Evolutionary conservation across 2,113 vertebrate genomes (phyloP).

Genomic region (Vulpes ferrilata): DNA sequence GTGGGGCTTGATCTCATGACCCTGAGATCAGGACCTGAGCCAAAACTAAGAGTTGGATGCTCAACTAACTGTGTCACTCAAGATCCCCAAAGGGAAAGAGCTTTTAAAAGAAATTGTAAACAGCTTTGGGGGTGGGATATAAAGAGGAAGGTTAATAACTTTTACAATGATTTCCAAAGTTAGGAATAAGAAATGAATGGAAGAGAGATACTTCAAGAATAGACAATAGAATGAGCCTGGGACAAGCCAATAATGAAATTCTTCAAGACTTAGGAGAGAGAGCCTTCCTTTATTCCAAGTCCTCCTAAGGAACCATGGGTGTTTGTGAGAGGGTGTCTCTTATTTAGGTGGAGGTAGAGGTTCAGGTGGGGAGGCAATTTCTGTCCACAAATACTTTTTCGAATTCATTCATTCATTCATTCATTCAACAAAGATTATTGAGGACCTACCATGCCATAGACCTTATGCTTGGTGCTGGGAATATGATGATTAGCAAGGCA

Average conservation of each 20-base stretch:
- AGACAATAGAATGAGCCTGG: background rate
- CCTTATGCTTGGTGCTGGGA: background rate
- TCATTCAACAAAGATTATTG: background rate
- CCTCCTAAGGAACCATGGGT: background rate
- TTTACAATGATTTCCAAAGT: background rate
- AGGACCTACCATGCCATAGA: background rate
- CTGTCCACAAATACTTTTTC: background rate
- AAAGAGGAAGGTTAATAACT: background rate
- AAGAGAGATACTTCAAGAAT: background rate
- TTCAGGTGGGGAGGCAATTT: background rate
- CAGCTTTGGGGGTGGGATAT: background rate
- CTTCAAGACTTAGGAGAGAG: background rate
- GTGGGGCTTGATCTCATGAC: too few species aligned
- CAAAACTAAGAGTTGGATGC: background rate
- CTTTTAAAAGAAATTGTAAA: background rate
- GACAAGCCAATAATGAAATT: background rate
- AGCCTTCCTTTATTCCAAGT: rapidly evolving
- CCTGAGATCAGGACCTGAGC: background rate
- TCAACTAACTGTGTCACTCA: background rate
- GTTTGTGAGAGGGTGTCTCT: background rate
- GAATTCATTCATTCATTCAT: background rate
- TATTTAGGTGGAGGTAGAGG: background rate
- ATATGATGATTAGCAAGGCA: background rate
- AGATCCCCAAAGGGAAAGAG: background rate
- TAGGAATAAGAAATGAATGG: background rate